A percentile compares a stretch with the other conserved stretches of the same genome.
These are phyloP conservation scores for Oreochromis spilurus DNA, from an alignment of 2,113 vertebrate species.

Conservation along the genomic window DNA sequence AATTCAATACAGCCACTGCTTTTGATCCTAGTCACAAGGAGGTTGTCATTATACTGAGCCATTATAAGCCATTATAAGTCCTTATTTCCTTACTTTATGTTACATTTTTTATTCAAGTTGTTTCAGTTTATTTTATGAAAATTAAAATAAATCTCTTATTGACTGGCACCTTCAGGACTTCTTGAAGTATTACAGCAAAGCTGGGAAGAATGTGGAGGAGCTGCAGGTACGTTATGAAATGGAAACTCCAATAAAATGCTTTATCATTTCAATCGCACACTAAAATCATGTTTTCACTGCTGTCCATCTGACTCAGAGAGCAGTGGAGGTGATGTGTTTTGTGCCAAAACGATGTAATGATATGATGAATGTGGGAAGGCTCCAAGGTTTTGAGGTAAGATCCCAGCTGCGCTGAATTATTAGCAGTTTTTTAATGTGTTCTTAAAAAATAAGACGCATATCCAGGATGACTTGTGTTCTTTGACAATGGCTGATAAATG, in stretches of 20 bases:
- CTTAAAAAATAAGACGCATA: not conserved
- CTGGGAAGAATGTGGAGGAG: conserved; percentile 74
- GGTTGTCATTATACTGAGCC: not conserved
- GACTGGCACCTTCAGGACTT: conserved; percentile 75
- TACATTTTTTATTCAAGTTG: not conserved
- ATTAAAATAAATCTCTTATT: not conserved
- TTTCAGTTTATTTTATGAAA: not conserved
- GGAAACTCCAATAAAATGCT: not conserved
- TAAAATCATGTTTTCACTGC: not conserved
- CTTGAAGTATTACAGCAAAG: conserved; percentile 83
- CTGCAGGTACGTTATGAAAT: conserved; percentile 71
- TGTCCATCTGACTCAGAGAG: conserved; percentile 64
- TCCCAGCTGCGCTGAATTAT: not conserved
- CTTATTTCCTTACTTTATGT: not conserved
- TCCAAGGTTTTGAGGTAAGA: conserved; percentile 87
- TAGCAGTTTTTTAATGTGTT: not conserved
- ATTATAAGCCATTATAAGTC: not conserved
- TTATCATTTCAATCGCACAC: not conserved
- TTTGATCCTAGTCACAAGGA: not conserved
- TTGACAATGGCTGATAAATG: not conserved
- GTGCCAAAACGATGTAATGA: conserved; percentile 89
- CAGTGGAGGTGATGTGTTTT: conserved; percentile 87
- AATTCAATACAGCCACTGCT: not conserved
- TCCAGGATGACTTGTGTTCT: not conserved
- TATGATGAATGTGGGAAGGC: conserved; percentile 87